Evolutionary conservation across 2,797 vertebrate species (phyloP).

Genomic region (Chiropotes sagulatus): DNA sequence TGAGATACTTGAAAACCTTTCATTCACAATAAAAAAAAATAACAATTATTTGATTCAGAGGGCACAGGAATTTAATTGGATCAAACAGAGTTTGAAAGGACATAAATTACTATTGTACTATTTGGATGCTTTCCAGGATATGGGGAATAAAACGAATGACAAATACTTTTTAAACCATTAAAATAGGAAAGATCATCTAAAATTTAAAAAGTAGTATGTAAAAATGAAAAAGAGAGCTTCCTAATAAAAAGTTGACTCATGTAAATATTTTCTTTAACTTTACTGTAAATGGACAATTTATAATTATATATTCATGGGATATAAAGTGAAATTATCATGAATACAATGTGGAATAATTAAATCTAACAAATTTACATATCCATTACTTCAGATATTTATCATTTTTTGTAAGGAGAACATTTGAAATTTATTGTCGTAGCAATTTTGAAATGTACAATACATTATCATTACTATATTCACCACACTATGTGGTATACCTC

Average conservation of each 20-base stretch:
- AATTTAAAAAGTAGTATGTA: neutral
- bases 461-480: neutral
- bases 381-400: neutral
- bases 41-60: slow-evolving; percentile 52
- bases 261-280: neutral
- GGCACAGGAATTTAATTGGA: slow-evolving; percentile 8
- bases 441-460: neutral
- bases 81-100: slow-evolving; percentile 1
- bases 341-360: neutral
- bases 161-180: neutral
- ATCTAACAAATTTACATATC: neutral
- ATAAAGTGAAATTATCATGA: neutral
- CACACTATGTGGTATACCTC: neutral
- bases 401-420: neutral
- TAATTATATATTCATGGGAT: neutral
- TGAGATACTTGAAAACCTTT: slow-evolving; percentile 9
- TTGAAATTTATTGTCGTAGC: neutral
- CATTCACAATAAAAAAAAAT: neutral
- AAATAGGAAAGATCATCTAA: neutral
- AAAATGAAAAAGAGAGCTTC: neutral
- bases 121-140: slow-evolving; percentile 28
- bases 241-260: neutral
- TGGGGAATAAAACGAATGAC: neutral
- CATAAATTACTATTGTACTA: slow-evolving; percentile 17
- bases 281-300: neutral